A percentile compares a stretch with the other conserved stretches of the same genome.
Evolutionary conservation across 2,888 invertebrate species (phyloP).

Genomic region (Cryptus viduatorius): DNA sequence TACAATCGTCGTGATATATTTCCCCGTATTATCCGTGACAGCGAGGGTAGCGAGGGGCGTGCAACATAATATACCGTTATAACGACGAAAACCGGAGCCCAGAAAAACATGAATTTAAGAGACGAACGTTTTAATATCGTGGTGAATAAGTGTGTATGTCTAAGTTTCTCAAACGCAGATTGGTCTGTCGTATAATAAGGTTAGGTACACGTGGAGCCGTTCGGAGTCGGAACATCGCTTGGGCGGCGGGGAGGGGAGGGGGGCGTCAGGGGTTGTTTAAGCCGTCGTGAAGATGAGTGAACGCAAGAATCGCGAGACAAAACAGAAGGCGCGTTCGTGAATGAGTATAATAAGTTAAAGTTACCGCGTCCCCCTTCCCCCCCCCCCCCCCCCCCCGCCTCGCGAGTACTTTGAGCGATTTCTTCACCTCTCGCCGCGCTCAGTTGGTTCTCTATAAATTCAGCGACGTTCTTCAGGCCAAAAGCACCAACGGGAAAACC

Average conservation of each 20-base stretch:
- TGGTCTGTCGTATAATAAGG: slow-evolving; percentile 1
- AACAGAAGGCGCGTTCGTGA: background rate
- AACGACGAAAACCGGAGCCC: background rate
- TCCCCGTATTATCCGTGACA: background rate
- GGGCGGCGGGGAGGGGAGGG: background rate
- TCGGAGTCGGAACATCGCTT: background rate
- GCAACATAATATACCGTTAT: background rate
- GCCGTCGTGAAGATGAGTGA: background rate
- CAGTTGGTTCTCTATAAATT: background rate
- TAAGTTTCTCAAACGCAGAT: slow-evolving; percentile 12
- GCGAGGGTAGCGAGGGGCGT: background rate
- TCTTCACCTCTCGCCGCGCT: background rate
- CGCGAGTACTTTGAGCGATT: background rate
- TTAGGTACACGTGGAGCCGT: background rate
- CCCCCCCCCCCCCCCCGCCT: background rate
- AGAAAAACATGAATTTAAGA: background rate
- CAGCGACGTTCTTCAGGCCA: background rate
- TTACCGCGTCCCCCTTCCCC: background rate
- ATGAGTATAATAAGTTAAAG: background rate
- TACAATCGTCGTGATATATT: background rate
- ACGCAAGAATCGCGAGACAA: background rate
- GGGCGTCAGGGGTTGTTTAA: background rate
- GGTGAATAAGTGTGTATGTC: background rate
- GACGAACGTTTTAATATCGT: background rate
- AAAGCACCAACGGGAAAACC: background rate